phyloP scores from a whole-genome alignment of 2,888 invertebrate genomes.

The Polydrusus cervinus region DNA sequence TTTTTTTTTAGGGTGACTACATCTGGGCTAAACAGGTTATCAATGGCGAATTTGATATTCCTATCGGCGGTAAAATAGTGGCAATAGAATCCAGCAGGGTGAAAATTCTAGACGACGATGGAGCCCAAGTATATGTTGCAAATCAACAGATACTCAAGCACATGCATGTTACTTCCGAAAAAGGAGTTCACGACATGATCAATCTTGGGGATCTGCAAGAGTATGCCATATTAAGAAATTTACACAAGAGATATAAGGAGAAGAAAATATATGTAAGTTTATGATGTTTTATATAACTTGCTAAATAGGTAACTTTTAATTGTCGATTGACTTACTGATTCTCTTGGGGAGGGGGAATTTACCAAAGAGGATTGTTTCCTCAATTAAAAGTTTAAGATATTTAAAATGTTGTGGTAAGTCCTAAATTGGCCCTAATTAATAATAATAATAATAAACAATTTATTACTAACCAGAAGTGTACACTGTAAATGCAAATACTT shows the following conservation, averaged over 20 bases:
- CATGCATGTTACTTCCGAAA: conserved; percentile 85
- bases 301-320: too few relatives aligned
- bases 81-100: conserved; percentile 84
- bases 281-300: too few relatives aligned
- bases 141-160: conserved; percentile 79
- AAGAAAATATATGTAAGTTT: conserved; percentile 92
- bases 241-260: conserved; percentile 90
- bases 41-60: conserved; percentile 86
- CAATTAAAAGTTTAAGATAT: too few relatives aligned
- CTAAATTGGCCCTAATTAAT: too few relatives aligned
- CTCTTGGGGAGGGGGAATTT: too few relatives aligned
- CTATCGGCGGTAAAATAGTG: conserved; percentile 88
- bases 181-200: conserved; percentile 96
- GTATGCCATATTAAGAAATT: conserved; percentile 92
- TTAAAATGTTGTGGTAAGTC: too few relatives aligned
- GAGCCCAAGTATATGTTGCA: conserved; percentile 79
- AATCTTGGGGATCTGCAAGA: conserved; percentile 95
- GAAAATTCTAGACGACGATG: conserved; percentile 88
- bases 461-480: too few relatives aligned
- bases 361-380: too few relatives aligned
- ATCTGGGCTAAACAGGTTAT: conserved; percentile 89
- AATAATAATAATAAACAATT: too few relatives aligned
- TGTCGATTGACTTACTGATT: too few relatives aligned
- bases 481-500: too few relatives aligned
- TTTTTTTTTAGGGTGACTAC: conserved; percentile 81